A percentile compares a stretch with the other conserved stretches of the same genome.
These are phyloP conservation scores for Polyploca ridens DNA, from an alignment of 2,888 invertebrate genomes.

Conservation along the genomic window DNA sequence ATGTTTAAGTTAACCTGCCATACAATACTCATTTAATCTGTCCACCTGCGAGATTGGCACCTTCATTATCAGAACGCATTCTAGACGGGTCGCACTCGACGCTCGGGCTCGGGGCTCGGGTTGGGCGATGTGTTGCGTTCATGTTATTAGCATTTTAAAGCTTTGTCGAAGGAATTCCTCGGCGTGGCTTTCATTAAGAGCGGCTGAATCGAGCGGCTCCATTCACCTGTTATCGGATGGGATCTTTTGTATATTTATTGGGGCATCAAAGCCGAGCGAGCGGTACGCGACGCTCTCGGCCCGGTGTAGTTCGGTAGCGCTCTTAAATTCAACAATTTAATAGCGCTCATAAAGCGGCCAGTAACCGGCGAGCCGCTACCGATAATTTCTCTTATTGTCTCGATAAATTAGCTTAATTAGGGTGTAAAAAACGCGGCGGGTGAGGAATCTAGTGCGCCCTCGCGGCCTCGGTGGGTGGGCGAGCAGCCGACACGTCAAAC, in stretches of 20 bases:
- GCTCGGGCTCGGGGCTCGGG: constrained; percentile 12
- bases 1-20: constrained; percentile 52
- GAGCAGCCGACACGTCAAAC: constrained; percentile 26
- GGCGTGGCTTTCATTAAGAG: constrained; percentile 56
- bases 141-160: constrained; percentile 63
- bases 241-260: constrained; percentile 77
- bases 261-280: constrained; percentile 54
- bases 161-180: constrained; percentile 58
- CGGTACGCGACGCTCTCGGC: constrained; percentile 24
- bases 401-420: constrained; percentile 84
- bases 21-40: constrained; percentile 63
- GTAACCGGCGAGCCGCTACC: constrained; percentile 55
- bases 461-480: constrained; percentile 69
- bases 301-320: constrained; percentile 79
- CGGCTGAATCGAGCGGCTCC: constrained; percentile 40
- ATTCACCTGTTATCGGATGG: constrained; percentile 64
- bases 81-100: constrained; percentile 35
- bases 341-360: constrained; percentile 77
- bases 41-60: constrained; percentile 58
- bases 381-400: constrained; percentile 80
- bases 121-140: constrained; percentile 35
- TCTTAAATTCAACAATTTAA: constrained; percentile 73
- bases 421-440: constrained; percentile 77
- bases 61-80: constrained; percentile 59
- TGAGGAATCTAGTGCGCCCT: constrained; percentile 72